Conservation (phyloP, 2,888 invertebrate genomes). For the Cacoxenus indagator region DNA sequence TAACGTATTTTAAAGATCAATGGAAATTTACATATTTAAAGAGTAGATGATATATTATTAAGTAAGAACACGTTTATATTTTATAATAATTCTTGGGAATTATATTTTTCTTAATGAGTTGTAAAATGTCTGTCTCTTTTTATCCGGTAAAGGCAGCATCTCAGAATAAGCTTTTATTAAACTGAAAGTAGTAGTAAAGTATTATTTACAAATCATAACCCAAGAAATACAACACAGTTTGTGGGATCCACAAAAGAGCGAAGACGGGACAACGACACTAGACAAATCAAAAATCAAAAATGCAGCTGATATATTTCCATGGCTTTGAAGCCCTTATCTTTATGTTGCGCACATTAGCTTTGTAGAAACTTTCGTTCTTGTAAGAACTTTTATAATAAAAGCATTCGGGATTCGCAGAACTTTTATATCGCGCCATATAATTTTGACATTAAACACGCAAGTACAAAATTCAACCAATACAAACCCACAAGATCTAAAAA, state of each 20-base stretch:
- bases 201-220: not conserved
- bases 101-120: no score
- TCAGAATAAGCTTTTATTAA: not conserved
- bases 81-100: no score
- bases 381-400: not conserved
- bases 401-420: not conserved
- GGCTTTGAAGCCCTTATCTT: not conserved
- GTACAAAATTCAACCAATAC: no score
- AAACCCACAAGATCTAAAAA: no score
- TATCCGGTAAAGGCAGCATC: not conserved
- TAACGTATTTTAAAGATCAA: no score
- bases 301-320: not conserved
- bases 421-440: constrained; percentile 18
- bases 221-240: not conserved
- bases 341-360: not conserved
- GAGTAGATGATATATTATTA: no score
- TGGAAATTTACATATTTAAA: no score
- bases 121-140: no score
- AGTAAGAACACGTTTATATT: no score
- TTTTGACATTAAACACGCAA: constrained; percentile 13
- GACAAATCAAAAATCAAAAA: not conserved
- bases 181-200: not conserved
- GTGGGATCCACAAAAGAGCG: not conserved
- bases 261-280: not conserved
- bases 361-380: not conserved